Evolutionary conservation across 2,113 vertebrate genomes (phyloP).

Genomic region (Hoplias malabaricus): DNA sequence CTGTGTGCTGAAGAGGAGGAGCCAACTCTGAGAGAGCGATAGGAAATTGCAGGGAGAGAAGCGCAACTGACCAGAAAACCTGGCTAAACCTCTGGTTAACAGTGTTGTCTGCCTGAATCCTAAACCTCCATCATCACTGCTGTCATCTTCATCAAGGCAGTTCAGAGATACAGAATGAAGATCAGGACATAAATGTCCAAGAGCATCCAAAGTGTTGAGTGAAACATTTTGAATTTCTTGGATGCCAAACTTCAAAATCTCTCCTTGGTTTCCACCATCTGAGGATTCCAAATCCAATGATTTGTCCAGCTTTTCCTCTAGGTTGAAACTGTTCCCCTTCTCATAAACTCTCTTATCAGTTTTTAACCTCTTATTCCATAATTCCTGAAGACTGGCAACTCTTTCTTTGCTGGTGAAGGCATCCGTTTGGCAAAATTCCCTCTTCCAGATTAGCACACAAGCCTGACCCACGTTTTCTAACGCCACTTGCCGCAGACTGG

Average conservation of each 20-base stretch:
- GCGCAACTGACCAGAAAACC: constrained; percentile 62
- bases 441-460: constrained; percentile 59
- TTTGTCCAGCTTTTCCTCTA: constrained; percentile 27
- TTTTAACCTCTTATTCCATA: constrained; percentile 57
- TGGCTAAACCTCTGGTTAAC: constrained; percentile 56
- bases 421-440: constrained; percentile 52
- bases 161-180: constrained; percentile 62
- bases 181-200: constrained; percentile 63
- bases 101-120: not conserved
- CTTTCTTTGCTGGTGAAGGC: constrained; percentile 57
- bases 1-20: constrained; percentile 54
- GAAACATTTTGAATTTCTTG: constrained; percentile 61
- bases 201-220: constrained; percentile 55
- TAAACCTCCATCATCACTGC: constrained; percentile 4
- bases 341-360: not conserved
- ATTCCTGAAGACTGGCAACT: constrained; percentile 54
- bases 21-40: constrained; percentile 59
- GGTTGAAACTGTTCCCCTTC: constrained; percentile 10
- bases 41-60: constrained; percentile 60
- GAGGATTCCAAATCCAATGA: constrained; percentile 26
- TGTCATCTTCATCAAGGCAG: constrained; percentile 28
- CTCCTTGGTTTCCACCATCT: constrained; percentile 19
- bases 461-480: constrained; percentile 66
- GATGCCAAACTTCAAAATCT: constrained; percentile 54
- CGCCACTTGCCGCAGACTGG: constrained; percentile 63